A percentile compares a stretch with the other conserved stretches of the same genome.
These are phyloP conservation scores for Drosophila littoralis DNA, from an alignment of 1,140 invertebrate genomes.

Conservation along the genomic window DNA sequence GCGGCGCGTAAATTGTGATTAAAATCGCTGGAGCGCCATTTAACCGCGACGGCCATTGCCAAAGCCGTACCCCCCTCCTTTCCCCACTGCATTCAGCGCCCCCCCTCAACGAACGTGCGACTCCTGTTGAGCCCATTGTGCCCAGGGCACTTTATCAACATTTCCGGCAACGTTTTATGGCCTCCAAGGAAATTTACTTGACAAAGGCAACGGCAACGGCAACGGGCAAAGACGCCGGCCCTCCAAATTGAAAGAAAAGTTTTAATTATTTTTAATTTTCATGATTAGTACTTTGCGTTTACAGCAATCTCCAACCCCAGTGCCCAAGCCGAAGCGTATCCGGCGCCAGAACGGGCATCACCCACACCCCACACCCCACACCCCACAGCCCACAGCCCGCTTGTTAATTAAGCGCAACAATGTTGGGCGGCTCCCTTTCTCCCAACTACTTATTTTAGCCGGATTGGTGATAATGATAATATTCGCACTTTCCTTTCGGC, in stretches of 20 bases:
- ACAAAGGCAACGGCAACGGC: conserved; percentile 41
- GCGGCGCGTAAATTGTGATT: conserved; percentile 76
- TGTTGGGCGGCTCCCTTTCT: conserved; percentile 43
- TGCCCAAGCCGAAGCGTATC: background rate
- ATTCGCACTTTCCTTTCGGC: conserved; percentile 63
- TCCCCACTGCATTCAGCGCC: background rate
- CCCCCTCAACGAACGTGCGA: background rate
- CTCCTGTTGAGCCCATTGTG: conserved; percentile 1
- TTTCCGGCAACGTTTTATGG: conserved; percentile 72
- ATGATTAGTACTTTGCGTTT: conserved; percentile 82
- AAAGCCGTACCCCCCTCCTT: background rate
- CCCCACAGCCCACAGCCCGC: conserved; percentile 12
- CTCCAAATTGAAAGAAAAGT: conserved; percentile 80
- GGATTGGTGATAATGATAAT: conserved; percentile 76
- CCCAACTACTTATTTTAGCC: conserved; percentile 32
- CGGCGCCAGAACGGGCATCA: background rate
- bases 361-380: background rate
- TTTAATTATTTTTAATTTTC: conserved; percentile 84
- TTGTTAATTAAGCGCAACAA: conserved; percentile 83
- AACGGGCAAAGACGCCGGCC: background rate
- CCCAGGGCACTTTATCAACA: conserved; percentile 59
- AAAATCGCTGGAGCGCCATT: conserved; percentile 81
- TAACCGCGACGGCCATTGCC: conserved; percentile 79
- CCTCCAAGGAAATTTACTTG: conserved; percentile 62
- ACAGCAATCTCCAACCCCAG: conserved; percentile 31